Base-by-base conservation (phyloP, 2,888 invertebrate species). In the Escarpia spicata region DNA sequence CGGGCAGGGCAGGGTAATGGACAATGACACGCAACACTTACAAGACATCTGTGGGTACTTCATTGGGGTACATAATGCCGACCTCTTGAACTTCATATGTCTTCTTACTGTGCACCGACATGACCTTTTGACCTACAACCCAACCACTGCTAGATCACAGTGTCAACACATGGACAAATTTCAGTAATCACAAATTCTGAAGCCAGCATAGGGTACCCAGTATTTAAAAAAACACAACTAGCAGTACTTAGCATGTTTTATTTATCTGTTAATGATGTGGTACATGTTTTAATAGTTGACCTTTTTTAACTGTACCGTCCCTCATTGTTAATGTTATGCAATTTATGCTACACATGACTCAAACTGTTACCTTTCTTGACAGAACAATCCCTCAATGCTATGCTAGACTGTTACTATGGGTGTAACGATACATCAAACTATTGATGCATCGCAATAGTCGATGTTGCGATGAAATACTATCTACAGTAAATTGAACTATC, bases 21-120 rank as follows among this genome's bases (percentile, higher is more conserved):
- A 37, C 44, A 37, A 43, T 43, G 12, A 43, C 58, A 91, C 26
- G 37, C 92, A 60, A 1, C 89, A 95, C 96, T 95, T 94, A 96
- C 96, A 96, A 94, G 15, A 94, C 94, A 91, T 94, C 94, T 15
- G 95, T 95, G 0, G 95, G 93, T 37, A 94, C 93, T 92, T 95
- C 95, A n/a, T 97, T 97, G 2, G 99, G 99, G 94, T 98, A 97
- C 94, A 99, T 97, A 91, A 99, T 96, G 2, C 98, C 98, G 92
- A 99, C 97, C 94, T 97, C 97, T 96, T 98, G 98, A 0, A 99
- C 97, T 94, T 97, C 97, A 96, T 99, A 98, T 10, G 97, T 97
- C 95, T 98, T 98, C 92, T 97, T 97, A 92, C 98, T 98, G 93
- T 98, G 97, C 93, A 95, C 95, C 26, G 98, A 98, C 93, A 97